These are phyloP conservation scores for Pitta sordida DNA, from an alignment of 2,113 vertebrate species.

Conservation along the genomic window DNA sequence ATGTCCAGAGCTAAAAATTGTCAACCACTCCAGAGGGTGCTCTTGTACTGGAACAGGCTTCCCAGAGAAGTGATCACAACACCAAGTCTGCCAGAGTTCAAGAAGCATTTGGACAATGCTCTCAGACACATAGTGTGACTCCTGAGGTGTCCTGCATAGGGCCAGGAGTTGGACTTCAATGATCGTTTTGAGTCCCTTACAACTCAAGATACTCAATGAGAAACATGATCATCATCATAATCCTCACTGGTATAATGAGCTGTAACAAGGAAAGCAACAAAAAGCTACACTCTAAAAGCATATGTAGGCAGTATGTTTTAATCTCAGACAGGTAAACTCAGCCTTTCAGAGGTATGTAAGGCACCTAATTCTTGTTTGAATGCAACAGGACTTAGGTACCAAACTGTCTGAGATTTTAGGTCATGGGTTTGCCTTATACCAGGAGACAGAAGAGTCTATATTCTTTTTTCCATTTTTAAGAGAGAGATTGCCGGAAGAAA, in stretches of 20 bases:
- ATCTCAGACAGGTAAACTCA: not conserved
- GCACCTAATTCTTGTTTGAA: not conserved
- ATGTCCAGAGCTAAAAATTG: not conserved
- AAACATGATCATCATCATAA: fast-evolving
- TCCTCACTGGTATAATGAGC: not conserved
- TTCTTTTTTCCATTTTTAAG: not conserved
- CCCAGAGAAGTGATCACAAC: not conserved
- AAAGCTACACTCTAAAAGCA: not conserved
- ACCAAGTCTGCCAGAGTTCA: not conserved
- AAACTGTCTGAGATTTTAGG: not conserved
- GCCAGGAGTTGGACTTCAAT: not conserved
- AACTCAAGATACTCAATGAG: not conserved
- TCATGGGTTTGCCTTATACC: not conserved
- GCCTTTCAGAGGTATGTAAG: not conserved
- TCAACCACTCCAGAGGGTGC: not conserved
- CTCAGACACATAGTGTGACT: not conserved
- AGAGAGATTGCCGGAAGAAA: not conserved
- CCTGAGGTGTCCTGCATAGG: not conserved
- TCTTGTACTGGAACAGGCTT: not conserved
- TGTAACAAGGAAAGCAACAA: not conserved
- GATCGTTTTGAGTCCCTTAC: not conserved
- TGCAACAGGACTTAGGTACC: not conserved
- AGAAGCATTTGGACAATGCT: not conserved
- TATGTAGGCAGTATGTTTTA: not conserved
- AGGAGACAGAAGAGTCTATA: not conserved